Conservation (phyloP, 2,113 vertebrate species). For the Bubo blakistoni region DNA sequence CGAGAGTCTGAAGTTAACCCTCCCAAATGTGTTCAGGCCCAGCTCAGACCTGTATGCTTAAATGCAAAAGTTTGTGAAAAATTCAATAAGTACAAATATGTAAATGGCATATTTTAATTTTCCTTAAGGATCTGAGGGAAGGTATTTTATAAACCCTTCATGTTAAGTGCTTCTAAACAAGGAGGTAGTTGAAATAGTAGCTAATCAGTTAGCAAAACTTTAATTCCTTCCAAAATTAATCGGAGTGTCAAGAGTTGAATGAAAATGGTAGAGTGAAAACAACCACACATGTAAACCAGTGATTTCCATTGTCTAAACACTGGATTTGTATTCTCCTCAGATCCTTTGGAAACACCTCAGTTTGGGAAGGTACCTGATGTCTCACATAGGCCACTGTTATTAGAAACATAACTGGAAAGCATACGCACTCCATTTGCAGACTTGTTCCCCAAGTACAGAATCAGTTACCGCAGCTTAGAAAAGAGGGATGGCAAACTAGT, state of each 20-base stretch:
- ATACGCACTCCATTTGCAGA: neutral
- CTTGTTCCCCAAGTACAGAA: neutral
- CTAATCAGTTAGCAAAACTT: neutral
- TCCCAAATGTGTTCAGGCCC: neutral
- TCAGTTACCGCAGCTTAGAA: neutral
- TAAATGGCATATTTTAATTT: neutral
- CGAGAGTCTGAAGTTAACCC: neutral
- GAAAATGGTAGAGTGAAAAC: neutral
- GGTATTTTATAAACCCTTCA: neutral
- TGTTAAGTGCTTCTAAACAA: neutral
- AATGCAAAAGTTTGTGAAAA: neutral
- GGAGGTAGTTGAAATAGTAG: neutral
- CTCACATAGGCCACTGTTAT: neutral
- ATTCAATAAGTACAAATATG: neutral
- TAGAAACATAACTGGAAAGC: neutral
- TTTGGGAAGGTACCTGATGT: neutral
- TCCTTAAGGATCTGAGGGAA: neutral
- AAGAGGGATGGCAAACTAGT: neutral
- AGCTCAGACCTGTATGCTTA: neutral
- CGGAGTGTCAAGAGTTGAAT: neutral
- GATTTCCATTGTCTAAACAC: neutral
- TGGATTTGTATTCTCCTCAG: neutral
- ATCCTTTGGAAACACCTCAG: neutral
- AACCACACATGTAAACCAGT: neutral
- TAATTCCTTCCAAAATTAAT: neutral